These are phyloP conservation scores for Psammodynastes pulverulentus DNA, from an alignment of 2,113 vertebrate species.

Conservation along the genomic window DNA sequence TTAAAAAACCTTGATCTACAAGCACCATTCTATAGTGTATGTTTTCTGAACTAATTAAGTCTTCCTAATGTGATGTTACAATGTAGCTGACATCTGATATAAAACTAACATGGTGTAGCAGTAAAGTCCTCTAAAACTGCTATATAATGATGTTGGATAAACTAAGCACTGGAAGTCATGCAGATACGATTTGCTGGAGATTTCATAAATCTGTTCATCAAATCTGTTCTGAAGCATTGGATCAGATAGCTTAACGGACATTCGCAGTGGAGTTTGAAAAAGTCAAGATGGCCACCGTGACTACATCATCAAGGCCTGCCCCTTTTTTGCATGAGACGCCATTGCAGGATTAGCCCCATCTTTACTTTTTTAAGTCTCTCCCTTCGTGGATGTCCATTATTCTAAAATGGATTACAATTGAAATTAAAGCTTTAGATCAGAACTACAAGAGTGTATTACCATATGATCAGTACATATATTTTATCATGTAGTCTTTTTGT, in stretches of 20 bases:
- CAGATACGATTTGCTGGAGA: slow-evolving; percentile 40
- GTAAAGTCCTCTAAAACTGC: slow-evolving; percentile 45
- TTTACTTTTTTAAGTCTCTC: background rate
- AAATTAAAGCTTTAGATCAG: slow-evolving; percentile 29
- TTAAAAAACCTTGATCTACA: slow-evolving; percentile 32
- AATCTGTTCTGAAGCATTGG: background rate
- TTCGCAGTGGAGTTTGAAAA: background rate
- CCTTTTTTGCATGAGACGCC: background rate
- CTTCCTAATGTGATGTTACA: slow-evolving; percentile 39
- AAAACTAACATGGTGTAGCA: slow-evolving; percentile 26
- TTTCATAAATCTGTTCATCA: slow-evolving; percentile 32
- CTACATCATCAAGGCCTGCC: background rate
- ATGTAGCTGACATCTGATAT: slow-evolving; percentile 45
- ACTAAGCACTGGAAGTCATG: slow-evolving; percentile 11
- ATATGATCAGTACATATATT: slow-evolving; percentile 5
- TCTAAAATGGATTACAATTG: slow-evolving; percentile 24
- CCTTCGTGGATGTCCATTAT: background rate
- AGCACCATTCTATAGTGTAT: slow-evolving; percentile 47
- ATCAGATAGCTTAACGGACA: background rate
- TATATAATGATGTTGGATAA: slow-evolving; percentile 32
- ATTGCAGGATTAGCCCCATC: background rate
- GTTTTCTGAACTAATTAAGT: slow-evolving; percentile 42
- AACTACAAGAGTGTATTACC: slow-evolving; percentile 30
- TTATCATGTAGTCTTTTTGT: slow-evolving; percentile 24
- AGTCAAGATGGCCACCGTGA: background rate